phyloP scores from a whole-genome alignment of 1,140 invertebrate species.

The Aphelenchoides avenae region DNA sequence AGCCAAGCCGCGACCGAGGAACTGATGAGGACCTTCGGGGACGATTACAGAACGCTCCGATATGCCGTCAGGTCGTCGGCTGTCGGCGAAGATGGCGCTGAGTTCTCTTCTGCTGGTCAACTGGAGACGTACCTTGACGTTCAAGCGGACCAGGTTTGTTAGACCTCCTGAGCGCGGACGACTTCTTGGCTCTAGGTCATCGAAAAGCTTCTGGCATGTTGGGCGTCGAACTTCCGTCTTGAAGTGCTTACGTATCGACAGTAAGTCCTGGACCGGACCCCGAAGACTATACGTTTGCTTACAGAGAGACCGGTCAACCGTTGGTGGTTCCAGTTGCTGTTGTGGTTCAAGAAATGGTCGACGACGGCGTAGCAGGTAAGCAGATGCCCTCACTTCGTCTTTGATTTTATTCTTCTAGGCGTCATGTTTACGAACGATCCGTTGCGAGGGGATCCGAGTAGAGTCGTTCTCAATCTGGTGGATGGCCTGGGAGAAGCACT shows the following conservation, averaged over 20 bases:
- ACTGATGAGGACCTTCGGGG: too few relatives aligned
- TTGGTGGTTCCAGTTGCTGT: slow-evolving; percentile 71
- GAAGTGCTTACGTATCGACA: slow-evolving; percentile 68
- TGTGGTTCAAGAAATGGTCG: slow-evolving; percentile 75
- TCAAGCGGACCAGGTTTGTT: slow-evolving; percentile 44
- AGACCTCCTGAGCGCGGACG: background rate
- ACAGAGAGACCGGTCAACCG: slow-evolving; percentile 68
- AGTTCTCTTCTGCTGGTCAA: slow-evolving; percentile 76
- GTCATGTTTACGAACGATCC: slow-evolving; percentile 77
- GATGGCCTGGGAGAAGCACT: slow-evolving; percentile 73
- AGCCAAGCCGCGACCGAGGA: too few relatives aligned
- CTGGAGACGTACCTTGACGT: slow-evolving; percentile 74
- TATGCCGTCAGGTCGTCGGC: slow-evolving; percentile 68
- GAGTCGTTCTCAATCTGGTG: slow-evolving; percentile 72
- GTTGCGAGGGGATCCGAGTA: slow-evolving; percentile 67
- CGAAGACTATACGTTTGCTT: background rate
- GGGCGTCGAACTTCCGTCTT: slow-evolving; percentile 73
- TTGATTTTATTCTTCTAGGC: slow-evolving; percentile 63
- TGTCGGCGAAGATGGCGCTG: slow-evolving; percentile 73
- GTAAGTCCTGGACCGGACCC: background rate
- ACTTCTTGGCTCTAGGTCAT: slow-evolving; percentile 62
- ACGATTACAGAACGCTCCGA: too few relatives aligned
- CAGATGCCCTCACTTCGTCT: background rate
- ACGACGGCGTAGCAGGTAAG: slow-evolving; percentile 66
- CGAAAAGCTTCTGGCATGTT: slow-evolving; percentile 69